A percentile compares a stretch with the other conserved stretches of the same genome.
These are phyloP conservation scores for Epizoanthus illoricatus DNA, from an alignment of 92 coral and sea anemone species.

Conservation along the genomic window DNA sequence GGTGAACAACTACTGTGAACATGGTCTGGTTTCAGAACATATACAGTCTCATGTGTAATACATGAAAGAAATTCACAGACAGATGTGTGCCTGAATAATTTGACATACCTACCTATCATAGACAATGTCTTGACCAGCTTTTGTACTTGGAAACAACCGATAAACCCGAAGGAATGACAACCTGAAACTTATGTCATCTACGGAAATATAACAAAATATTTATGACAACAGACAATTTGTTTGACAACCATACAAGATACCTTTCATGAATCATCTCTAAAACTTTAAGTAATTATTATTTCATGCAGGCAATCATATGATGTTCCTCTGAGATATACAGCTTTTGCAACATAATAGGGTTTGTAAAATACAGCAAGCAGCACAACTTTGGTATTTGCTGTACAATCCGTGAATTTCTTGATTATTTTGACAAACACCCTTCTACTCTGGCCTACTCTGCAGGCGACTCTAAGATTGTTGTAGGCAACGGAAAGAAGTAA, in stretches of 20 bases:
- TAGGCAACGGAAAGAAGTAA: too few species aligned
- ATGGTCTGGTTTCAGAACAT: neutral
- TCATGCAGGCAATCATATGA: too few species aligned
- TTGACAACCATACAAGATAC: neutral
- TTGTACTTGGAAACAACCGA: constrained; percentile 75
- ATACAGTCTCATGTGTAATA: neutral
- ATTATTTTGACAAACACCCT: too few species aligned
- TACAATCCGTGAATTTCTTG: too few species aligned
- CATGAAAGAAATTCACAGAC: neutral
- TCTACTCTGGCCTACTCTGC: too few species aligned
- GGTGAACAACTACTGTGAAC: neutral
- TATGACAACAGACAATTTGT: neutral
- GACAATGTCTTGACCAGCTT: constrained; percentile 67
- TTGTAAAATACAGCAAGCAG: too few species aligned
- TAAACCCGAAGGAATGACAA: constrained; percentile 76
- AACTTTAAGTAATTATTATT: too few species aligned
- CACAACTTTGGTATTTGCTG: too few species aligned
- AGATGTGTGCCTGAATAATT: neutral
- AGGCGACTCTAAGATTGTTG: too few species aligned
- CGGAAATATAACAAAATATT: neutral
- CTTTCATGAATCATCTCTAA: neutral
- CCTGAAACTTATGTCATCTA: constrained; percentile 84
- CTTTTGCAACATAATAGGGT: too few species aligned
- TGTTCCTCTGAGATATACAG: too few species aligned
- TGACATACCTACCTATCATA: constrained; percentile 69